These are phyloP conservation scores for Dasyornis broadbenti DNA, from an alignment of 2,113 vertebrate species.

Conservation along the genomic window DNA sequence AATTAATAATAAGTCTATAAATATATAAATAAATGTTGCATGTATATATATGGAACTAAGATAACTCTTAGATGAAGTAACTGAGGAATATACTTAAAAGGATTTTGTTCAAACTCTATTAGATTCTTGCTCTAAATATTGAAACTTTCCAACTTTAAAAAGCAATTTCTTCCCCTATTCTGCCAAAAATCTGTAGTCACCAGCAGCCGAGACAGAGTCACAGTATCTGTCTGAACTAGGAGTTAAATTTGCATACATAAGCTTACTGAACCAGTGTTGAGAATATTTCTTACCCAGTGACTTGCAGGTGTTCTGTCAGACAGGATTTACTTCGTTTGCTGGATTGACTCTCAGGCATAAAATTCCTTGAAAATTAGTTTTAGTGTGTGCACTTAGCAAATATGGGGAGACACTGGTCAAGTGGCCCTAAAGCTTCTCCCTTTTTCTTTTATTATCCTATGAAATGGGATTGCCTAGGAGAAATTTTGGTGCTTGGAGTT, in stretches of 20 bases:
- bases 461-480: not conserved
- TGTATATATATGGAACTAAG: not conserved
- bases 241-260: not conserved
- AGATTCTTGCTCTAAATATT: not conserved
- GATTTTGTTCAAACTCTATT: not conserved
- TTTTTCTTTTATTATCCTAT: not conserved
- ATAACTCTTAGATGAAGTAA: not conserved
- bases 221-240: fast-evolving
- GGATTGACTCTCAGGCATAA: not conserved
- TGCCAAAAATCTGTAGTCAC: not conserved
- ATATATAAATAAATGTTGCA: not conserved
- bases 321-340: not conserved
- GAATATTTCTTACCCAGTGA: not conserved
- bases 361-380: conserved; percentile 28
- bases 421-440: not conserved
- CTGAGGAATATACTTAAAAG: not conserved
- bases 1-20: not conserved
- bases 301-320: not conserved
- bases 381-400: not conserved
- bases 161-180: not conserved
- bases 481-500: not conserved
- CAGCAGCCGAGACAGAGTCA: not conserved
- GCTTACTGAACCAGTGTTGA: not conserved
- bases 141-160: not conserved
- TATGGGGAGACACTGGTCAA: not conserved